Conservation (phyloP, 2,888 invertebrate genomes). For the Cenopis cana region DNA sequence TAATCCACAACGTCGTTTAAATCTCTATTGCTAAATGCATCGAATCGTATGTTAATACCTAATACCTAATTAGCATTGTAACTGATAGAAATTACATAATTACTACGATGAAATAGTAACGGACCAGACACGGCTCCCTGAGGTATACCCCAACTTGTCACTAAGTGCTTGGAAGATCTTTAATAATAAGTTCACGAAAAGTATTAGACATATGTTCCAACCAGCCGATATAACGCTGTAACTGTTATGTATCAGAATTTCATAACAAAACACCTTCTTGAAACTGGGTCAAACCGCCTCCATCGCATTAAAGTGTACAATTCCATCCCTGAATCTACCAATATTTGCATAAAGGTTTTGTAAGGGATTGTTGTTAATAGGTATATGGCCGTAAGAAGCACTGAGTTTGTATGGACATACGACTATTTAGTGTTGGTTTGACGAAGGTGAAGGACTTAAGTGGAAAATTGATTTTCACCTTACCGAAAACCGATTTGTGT, state of each 20-base stretch:
- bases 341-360: conserved; percentile 38
- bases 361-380: neutral
- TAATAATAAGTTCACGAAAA: no score
- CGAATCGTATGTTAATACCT: no score
- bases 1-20: no score
- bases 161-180: no score
- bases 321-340: conserved; percentile 10
- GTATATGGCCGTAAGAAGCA: neutral
- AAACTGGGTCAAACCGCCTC: conserved; percentile 3
- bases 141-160: no score
- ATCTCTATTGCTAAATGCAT: no score
- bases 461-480: conserved; percentile 40
- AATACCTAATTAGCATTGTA: no score
- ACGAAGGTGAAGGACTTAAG: conserved; percentile 11
- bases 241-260: neutral
- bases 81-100: no score
- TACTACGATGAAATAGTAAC: no score
- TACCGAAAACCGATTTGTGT: conserved; percentile 8
- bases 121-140: no score
- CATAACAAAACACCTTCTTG: conserved; percentile 2
- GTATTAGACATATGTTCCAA: no score
- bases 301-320: conserved; percentile 19
- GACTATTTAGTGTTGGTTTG: neutral
- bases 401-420: neutral
- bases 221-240: no score